A percentile compares a stretch with the other conserved stretches of the same genome.
Evolutionary conservation across 2,797 vertebrate species (phyloP).

Genomic region (Falco berigora): DNA sequence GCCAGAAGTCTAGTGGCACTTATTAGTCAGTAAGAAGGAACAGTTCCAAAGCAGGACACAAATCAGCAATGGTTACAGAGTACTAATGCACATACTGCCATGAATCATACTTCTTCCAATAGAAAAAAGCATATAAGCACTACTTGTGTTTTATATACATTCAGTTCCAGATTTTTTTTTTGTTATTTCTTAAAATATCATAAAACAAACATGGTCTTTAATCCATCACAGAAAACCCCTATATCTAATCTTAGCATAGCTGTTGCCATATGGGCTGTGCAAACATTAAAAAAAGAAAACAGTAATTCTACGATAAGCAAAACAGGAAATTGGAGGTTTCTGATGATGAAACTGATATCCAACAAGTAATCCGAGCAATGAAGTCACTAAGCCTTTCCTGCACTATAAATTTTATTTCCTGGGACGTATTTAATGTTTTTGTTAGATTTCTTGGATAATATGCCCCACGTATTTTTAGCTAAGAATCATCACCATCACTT

Average conservation of each 20-base stretch:
- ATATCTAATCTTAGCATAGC: slow-evolving; percentile 60
- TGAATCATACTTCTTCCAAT: slow-evolving; percentile 43
- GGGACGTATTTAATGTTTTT: slow-evolving; percentile 7
- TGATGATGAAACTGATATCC: slow-evolving; percentile 71
- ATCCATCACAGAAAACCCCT: slow-evolving; percentile 38
- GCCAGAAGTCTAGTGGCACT: slow-evolving; percentile 6
- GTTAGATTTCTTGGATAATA: background rate
- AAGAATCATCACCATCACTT: background rate
- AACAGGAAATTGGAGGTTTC: slow-evolving; percentile 77
- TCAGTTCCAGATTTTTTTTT: background rate
- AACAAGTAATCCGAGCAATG: slow-evolving; percentile 66
- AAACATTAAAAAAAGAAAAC: slow-evolving; percentile 59
- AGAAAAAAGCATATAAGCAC: background rate
- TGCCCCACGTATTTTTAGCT: background rate
- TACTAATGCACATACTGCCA: slow-evolving; percentile 7
- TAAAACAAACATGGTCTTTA: slow-evolving; percentile 60
- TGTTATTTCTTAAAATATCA: slow-evolving; percentile 57
- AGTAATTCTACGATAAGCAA: slow-evolving; percentile 69
- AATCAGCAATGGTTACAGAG: slow-evolving; percentile 21
- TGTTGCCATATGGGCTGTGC: slow-evolving; percentile 58
- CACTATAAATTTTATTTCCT: slow-evolving; percentile 54
- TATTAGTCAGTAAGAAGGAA: slow-evolving; percentile 34
- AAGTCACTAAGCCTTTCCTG: slow-evolving; percentile 64
- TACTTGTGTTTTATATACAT: background rate
- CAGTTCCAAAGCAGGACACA: slow-evolving; percentile 16